These are phyloP conservation scores for Sprattus sprattus DNA, from an alignment of 2,113 vertebrate genomes.

Conservation along the genomic window DNA sequence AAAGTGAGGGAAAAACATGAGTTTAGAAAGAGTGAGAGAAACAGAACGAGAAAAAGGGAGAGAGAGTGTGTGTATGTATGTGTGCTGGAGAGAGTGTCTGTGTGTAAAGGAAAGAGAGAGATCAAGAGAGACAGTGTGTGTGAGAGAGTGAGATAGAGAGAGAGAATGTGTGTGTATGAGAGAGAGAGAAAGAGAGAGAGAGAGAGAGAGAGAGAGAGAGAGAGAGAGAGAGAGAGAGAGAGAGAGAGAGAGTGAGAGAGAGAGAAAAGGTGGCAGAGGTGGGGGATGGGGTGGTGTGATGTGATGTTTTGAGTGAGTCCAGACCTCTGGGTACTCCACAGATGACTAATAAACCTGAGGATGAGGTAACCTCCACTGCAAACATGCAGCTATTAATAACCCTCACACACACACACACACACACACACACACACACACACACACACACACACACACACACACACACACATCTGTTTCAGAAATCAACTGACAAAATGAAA, in stretches of 20 bases:
- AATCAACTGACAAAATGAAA: neutral
- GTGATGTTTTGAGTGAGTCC: constrained; percentile 36
- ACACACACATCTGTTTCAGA: no score
- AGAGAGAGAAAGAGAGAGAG: no score
- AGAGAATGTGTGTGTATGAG: no score
- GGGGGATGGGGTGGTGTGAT: constrained; percentile 29
- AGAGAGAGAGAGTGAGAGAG: neutral
- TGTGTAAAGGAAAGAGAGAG: no score
- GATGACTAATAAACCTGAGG: constrained; percentile 49
- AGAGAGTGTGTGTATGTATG: no score
- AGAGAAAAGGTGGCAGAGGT: neutral
- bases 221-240: neutral
- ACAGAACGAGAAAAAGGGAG: no score
- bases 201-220: no score
- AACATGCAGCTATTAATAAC: constrained; percentile 41
- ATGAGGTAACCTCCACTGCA: constrained; percentile 30
- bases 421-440: neutral
- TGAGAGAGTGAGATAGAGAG: no score
- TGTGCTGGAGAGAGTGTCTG: no score
- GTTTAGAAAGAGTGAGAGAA: no score
- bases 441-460: neutral
- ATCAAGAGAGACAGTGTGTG: no score
- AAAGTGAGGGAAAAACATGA: no score
- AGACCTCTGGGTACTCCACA: constrained; percentile 41
- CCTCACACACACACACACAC: neutral